These are phyloP conservation scores for Spodoptera picta DNA, from an alignment of 2,888 invertebrate genomes.

Conservation along the genomic window DNA sequence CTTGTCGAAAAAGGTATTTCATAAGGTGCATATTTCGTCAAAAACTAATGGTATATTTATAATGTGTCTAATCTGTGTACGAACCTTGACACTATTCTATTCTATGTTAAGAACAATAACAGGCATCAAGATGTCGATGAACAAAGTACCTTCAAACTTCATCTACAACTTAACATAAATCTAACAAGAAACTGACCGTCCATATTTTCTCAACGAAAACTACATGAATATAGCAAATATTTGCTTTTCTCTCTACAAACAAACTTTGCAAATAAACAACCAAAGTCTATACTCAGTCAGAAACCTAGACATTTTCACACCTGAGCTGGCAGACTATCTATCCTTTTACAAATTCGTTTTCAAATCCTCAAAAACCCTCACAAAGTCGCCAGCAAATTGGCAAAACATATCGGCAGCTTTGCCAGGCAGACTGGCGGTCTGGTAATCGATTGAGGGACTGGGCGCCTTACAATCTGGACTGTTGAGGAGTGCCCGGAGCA, in stretches of 20 bases:
- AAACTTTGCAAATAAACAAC: background rate
- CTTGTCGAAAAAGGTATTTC: too few relatives aligned
- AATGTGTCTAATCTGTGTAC: too few relatives aligned
- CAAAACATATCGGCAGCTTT: conserved; percentile 57
- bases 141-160: too few relatives aligned
- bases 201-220: too few relatives aligned
- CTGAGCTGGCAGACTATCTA: conserved; percentile 47
- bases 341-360: conserved; percentile 50
- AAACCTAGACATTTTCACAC: conserved; percentile 49
- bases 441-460: conserved; percentile 66
- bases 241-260: background rate
- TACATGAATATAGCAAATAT: too few relatives aligned
- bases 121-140: too few relatives aligned
- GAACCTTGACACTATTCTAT: too few relatives aligned
- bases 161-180: too few relatives aligned
- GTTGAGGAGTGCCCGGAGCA: conserved; percentile 63
- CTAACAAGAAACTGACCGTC: too few relatives aligned
- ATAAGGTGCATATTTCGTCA: too few relatives aligned
- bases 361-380: conserved; percentile 52
- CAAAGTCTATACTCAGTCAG: conserved; percentile 9
- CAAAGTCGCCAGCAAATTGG: conserved; percentile 58
- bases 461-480: conserved; percentile 61
- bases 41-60: too few relatives aligned
- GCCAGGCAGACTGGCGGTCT: conserved; percentile 52
- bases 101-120: too few relatives aligned